Base-by-base conservation (phyloP, 2,113 vertebrate species). In the Perccottus glenii region DNA sequence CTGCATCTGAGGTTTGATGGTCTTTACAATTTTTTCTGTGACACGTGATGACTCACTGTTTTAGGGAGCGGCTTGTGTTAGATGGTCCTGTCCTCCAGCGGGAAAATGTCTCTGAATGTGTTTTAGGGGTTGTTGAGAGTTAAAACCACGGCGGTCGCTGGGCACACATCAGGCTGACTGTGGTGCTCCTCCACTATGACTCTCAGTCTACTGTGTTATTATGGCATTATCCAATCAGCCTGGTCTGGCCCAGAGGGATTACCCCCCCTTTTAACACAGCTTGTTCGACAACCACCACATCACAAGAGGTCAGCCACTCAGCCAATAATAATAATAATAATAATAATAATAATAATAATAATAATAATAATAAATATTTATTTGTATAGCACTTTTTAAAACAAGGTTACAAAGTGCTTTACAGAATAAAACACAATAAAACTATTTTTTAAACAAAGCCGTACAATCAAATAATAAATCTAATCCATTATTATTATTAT, bases 201-300 rank as follows among this genome's bases (percentile, higher is more conserved):
- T 64, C 67, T 75, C 68, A 65, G 70, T 64, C 65, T 76, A 67
- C 87, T 58, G 73, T 85, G 83, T 88, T 85, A 87, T 90, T 89
- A 87, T 49, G 67, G 73, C 81, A 86, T 89, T 88, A 89, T 86
- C 81, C 83, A 89, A 88, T 82, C 80, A 85, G 81, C 70, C 61
- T 48, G 49, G 82, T 88, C 87, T 90, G 77, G 80, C 78, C 78
- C 68, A 2, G 38, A 33, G 61, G 80, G 83, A 79, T 51, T 64
- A 64, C 65, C 81, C 58, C 81, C 58, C 52, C 4, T 5, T 47
- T 49, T 38, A 55, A 73, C 47, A 60, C 53, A 15, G 36, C 59
- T 38, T 27, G 44, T 51, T 58, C 52, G 19, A 7, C 52, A 15
- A 27, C 65, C 70, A 46, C 68, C 62, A 75, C 75, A 73, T 70